Percentiles rank a stretch among this genome's conserved stretches.
phyloP scores from a whole-genome alignment of 2,113 vertebrate species.

The Dasyornis broadbenti region DNA sequence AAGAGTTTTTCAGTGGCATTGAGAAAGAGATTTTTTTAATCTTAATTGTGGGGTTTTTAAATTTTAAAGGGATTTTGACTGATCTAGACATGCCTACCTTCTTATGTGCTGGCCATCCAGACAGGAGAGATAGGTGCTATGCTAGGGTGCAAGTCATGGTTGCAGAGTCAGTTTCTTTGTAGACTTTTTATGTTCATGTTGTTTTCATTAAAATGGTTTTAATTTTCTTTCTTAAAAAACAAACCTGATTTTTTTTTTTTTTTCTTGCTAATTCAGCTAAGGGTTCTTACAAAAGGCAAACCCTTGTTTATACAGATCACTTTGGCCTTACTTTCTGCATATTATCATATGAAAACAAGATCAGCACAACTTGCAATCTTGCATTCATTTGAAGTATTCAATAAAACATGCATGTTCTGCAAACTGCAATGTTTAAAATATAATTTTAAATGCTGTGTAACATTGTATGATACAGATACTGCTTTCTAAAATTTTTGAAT shows the following conservation, averaged over 20 bases:
- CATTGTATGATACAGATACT: background rate
- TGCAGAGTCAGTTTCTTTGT: background rate
- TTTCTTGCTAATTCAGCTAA: background rate
- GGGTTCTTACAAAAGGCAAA: background rate
- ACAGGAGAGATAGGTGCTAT: background rate
- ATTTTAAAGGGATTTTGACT: background rate
- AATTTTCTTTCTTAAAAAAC: background rate
- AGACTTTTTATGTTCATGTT: background rate
- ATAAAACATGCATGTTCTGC: conserved; percentile 3
- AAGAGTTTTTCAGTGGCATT: background rate
- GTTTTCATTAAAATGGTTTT: background rate
- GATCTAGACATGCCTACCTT: background rate
- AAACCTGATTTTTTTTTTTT: background rate
- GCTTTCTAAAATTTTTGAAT: background rate
- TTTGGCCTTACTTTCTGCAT: background rate
- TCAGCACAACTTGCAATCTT: background rate
- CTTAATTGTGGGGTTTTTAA: background rate
- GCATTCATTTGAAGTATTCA: conserved; percentile 22
- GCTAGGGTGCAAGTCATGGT: background rate
- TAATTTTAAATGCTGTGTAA: background rate
- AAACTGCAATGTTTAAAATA: background rate
- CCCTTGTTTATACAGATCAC: background rate
- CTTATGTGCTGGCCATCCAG: background rate
- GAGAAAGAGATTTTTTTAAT: background rate
- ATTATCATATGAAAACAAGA: background rate